Evolutionary conservation across 1,140 invertebrate genomes (phyloP), one percentile per base, ranked within the genome.

Genomic region (Eumeta japonica): DNA sequence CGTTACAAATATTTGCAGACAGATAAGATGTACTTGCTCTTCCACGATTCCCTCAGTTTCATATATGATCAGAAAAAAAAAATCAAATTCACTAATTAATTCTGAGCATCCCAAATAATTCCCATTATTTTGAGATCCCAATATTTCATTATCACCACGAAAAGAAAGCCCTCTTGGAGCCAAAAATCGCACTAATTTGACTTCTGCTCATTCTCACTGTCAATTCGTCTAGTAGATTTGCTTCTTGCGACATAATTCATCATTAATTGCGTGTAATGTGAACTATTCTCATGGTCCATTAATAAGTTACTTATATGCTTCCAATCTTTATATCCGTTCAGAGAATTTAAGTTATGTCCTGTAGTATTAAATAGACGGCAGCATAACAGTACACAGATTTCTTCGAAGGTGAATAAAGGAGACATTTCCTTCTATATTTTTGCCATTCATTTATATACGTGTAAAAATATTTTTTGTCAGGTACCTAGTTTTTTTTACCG

Each of bases 21-120:
- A 50, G 42, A 47, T 50, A 46, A 15, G 38, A 44, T 29, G 30
- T 41, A 29, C 24, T 46, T 11, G 37, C 48, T 33, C 40, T 41
- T 44, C 50, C 46, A 39, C n/a, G 41, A 48, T 50, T 48, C 17
- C 35, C 48, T 20, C 5, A 46, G 12, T 39, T 46, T 49, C 43
- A 14, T 35, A 52, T 37, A 18, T 52, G 43, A 32, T 36, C 19
- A 24, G 50, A 37, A 52, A 24, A 45, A 50, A 52, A 36, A 39
- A 39, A 47, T 52, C 50, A 47, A 50, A 50, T 43, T 47, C 41
- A 40, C 36, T 43, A 15, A 50, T 14, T 28, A 50, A 28, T 38
- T 53, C 44, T 35, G 50, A 28, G 20, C 35, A 45, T 10, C 39
- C 42, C 36, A 50, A 46, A 49, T 46, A 52, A 52, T 52, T 52